These are phyloP conservation scores for Dicyrtomina minuta DNA, from an alignment of 2,888 invertebrate species.

Conservation along the genomic window DNA sequence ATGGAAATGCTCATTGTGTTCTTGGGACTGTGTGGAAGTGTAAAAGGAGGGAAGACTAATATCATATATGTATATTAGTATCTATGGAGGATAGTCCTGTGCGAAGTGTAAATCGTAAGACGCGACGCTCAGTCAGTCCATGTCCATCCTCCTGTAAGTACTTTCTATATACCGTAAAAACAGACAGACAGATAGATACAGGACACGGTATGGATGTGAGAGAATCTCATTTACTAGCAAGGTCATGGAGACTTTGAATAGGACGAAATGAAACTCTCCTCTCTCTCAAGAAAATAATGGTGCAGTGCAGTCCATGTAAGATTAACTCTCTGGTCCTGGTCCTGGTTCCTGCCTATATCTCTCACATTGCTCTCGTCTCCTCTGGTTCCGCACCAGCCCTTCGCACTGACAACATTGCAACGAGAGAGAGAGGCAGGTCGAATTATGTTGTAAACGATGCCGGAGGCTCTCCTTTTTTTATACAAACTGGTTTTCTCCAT, in stretches of 20 bases:
- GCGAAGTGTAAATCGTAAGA: too few relatives aligned
- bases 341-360: not conserved
- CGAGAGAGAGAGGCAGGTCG: slow-evolving; percentile 32
- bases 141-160: too few relatives aligned
- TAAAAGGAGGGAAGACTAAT: too few relatives aligned
- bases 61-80: not conserved
- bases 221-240: slow-evolving; percentile 34
- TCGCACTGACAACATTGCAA: slow-evolving; percentile 37
- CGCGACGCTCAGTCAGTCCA: too few relatives aligned
- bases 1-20: slow-evolving; percentile 1
- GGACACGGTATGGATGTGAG: not conserved
- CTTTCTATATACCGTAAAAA: too few relatives aligned
- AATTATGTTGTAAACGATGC: slow-evolving; percentile 35
- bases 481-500: slow-evolving; percentile 38
- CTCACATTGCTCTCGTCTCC: not conserved
- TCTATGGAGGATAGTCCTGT: too few relatives aligned
- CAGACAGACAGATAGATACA: not conserved
- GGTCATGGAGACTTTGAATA: slow-evolving; percentile 31
- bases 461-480: slow-evolving; percentile 27
- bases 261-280: slow-evolving; percentile 12
- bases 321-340: not conserved
- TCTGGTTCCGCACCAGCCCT: slow-evolving; percentile 5
- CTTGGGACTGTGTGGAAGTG: too few relatives aligned
- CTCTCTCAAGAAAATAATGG: slow-evolving; percentile 15
- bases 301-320: not conserved